These are phyloP conservation scores for Corythaixoides concolor DNA, from an alignment of 2,113 vertebrate genomes.

Conservation along the genomic window DNA sequence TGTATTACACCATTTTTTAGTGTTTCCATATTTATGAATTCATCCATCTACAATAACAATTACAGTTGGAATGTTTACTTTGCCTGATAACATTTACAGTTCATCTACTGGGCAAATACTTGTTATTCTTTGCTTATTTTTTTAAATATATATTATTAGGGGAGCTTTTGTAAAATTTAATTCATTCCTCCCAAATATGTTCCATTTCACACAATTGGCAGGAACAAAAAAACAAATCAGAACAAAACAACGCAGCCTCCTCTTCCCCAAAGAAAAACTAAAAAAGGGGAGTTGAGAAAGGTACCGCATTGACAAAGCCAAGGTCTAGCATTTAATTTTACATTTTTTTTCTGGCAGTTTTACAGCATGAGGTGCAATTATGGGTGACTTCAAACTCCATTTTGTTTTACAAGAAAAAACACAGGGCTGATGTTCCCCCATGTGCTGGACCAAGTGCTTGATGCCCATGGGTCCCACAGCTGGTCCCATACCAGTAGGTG, in stretches of 20 bases:
- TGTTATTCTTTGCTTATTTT: conserved; percentile 69
- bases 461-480: neutral
- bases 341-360: neutral
- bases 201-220: neutral
- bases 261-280: neutral
- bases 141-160: conserved; percentile 46
- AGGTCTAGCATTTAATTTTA: neutral
- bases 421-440: neutral
- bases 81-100: conserved; percentile 71
- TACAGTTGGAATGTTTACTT: conserved; percentile 71
- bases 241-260: neutral
- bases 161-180: conserved; percentile 55
- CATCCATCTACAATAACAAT: conserved; percentile 70
- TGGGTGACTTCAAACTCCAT: neutral
- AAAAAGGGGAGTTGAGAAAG: neutral
- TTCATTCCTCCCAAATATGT: conserved; percentile 36
- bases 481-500: rapidly evolving
- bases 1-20: conserved; percentile 55
- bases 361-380: neutral
- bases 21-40: conserved; percentile 68
- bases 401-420: neutral
- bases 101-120: conserved; percentile 66
- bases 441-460: rapidly evolving
- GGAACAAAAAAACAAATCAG: neutral
- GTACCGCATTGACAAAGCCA: neutral